Percentiles rank a stretch among this genome's conserved stretches.
phyloP scores from a whole-genome alignment of 2,113 vertebrate genomes.

The Bubo blakistoni region DNA sequence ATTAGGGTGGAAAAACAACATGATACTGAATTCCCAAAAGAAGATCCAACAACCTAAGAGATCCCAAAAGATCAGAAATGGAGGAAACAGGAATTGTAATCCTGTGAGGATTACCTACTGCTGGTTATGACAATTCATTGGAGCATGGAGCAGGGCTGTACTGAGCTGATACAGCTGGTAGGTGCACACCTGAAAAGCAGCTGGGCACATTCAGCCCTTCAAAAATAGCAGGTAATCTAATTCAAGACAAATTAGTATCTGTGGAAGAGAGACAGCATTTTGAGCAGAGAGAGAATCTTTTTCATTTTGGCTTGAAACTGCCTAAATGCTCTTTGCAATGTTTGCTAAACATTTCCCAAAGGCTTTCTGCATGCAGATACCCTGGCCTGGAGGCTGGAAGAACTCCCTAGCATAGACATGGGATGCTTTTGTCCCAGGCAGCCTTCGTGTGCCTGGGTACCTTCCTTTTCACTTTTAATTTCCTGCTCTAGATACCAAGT shows the following conservation, averaged over 20 bases:
- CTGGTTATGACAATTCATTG: background rate
- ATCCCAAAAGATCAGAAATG: background rate
- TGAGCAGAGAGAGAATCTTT: background rate
- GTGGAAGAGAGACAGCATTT: background rate
- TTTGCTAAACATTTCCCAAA: background rate
- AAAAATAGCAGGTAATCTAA: background rate
- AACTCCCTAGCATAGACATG: background rate
- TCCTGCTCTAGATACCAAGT: background rate
- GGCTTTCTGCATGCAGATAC: background rate
- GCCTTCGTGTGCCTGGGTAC: background rate
- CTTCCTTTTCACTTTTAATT: background rate
- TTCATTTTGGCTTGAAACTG: background rate
- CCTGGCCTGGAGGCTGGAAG: background rate
- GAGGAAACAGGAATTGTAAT: background rate
- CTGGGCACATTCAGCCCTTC: background rate
- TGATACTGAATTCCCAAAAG: background rate
- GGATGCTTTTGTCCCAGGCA: background rate
- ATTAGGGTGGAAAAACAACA: background rate
- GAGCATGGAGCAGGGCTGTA: background rate
- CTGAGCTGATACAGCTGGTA: background rate
- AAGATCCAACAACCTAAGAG: background rate
- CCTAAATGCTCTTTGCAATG: background rate
- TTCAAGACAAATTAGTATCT: background rate
- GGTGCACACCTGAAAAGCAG: background rate
- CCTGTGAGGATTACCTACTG: background rate